Evolutionary conservation across 2,888 invertebrate genomes (phyloP), one percentile per base, ranked within the genome.

Genomic region (Drosophila prolongata): DNA sequence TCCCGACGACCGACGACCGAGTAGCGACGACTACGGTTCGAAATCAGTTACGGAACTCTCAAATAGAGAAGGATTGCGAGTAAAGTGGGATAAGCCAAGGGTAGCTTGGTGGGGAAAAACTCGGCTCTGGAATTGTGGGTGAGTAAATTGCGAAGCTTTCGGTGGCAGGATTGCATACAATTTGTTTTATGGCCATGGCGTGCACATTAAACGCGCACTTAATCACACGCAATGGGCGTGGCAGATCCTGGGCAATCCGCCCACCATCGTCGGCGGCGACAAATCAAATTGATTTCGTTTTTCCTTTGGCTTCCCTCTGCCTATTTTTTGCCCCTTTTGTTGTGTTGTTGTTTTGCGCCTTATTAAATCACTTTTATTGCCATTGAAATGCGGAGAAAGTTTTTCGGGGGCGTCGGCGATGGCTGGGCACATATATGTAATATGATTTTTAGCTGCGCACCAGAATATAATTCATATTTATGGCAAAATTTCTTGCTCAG

Each of bases 331-430:
- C 58, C 19, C 40, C 56, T 42, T 46, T 66, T 59, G 52, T 65
- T 65, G 44, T 8, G 8, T 30, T 27, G 58, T 16, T 74, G 8
- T 44, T 57, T 61, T 47, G 59, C 61, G 79, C 83, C 76, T 85
- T 85, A 85, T 85, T 85, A 85, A 85, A 85, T 85, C 85, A 85
- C 87, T 85, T 85, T 85, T 87, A 87, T 85, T 79, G 83, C 87
- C 86, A 83, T 79, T 83, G 87, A 85, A 85, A 85, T 85, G 82
- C 82, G 80, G 75, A 75, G 78, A 84, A 84, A 72, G 86, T 83
- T 78, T 75, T 10, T 44, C 27, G 46, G 46, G 37, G 47, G 46
- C 50, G 30, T 30, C 30, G 30, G 30, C 30, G 30, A 30, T 30
- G 30, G 8, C 30, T 30, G 30, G 30, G 30, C 8, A 24, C 24